Evolutionary conservation across 1,140 invertebrate genomes (phyloP).

Genomic region (Rhyacophila brunnea): DNA sequence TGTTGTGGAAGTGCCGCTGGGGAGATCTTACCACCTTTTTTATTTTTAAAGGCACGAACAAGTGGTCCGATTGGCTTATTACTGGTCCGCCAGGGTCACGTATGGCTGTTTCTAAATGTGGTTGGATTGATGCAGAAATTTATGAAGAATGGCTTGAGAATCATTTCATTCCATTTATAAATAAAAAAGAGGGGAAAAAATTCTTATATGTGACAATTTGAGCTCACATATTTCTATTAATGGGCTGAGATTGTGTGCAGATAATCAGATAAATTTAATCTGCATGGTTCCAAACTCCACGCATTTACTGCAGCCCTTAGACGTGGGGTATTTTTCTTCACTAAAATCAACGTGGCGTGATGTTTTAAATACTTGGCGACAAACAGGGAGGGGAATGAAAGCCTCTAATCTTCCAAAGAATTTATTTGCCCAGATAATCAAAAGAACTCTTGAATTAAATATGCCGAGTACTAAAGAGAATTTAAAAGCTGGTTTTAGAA

Average conservation of each 20-base stretch:
- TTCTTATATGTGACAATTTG: slow-evolving; percentile 3
- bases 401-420: slow-evolving; percentile 6
- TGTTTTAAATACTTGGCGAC: slow-evolving; percentile 7
- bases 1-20: slow-evolving; percentile 23
- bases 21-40: slow-evolving; percentile 12
- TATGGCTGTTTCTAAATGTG: too few species aligned
- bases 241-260: slow-evolving; percentile 8
- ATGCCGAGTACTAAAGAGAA: too few species aligned
- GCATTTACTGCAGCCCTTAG: slow-evolving; percentile 13
- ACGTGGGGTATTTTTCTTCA: slow-evolving; percentile 19
- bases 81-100: slow-evolving; percentile 17
- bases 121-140: slow-evolving; percentile 16
- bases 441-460: not conserved
- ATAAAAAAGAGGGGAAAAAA: slow-evolving; percentile 13
- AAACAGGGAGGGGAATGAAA: slow-evolving; percentile 16
- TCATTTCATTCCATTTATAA: slow-evolving; percentile 14
- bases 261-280: slow-evolving; percentile 18
- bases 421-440: not conserved
- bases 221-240: slow-evolving; percentile 14
- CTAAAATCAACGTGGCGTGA: slow-evolving; percentile 15
- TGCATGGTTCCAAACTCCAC: slow-evolving; percentile 22
- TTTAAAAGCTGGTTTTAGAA: too few species aligned
- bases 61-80: slow-evolving; percentile 16
- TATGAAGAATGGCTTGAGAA: slow-evolving; percentile 24
- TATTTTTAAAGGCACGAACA: slow-evolving; percentile 18